Conservation (phyloP, 2,888 invertebrate species). For the Blastobasis adustella region DNA sequence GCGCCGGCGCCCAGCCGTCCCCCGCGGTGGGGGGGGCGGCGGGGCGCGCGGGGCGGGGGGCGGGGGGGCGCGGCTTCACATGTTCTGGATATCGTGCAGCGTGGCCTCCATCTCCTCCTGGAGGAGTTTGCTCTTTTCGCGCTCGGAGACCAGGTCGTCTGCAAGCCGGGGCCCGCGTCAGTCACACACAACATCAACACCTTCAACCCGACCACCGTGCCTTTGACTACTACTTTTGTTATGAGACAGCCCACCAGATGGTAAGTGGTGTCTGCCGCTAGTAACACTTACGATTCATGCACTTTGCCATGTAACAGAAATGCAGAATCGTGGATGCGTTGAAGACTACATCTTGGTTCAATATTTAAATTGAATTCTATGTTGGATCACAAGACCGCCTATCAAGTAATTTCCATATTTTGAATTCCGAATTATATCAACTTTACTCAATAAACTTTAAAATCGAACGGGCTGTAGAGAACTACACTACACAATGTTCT, state of each 20-base stretch:
- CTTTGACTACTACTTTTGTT: too few species aligned
- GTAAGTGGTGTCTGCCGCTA: too few species aligned
- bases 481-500: not conserved
- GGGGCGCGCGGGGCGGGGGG: slow-evolving; percentile 29
- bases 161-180: slow-evolving; percentile 74
- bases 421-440: too few species aligned
- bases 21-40: slow-evolving; percentile 17
- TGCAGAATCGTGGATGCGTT: too few species aligned
- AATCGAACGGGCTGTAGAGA: too few species aligned
- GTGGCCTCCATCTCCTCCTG: slow-evolving; percentile 99
- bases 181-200: slow-evolving; percentile 54
- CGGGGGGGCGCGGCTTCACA: slow-evolving; percentile 79
- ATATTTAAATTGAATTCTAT: not conserved
- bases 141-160: slow-evolving; percentile 97
- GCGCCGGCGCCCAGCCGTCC: too few species aligned
- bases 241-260: too few species aligned
- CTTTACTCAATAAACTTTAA: too few species aligned
- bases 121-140: slow-evolving; percentile 96
- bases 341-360: not conserved
- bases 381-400: too few species aligned
- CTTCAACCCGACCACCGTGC: slow-evolving; percentile 23
- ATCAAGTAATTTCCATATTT: too few species aligned
- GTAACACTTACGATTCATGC: too few species aligned
- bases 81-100: slow-evolving; percentile 99
- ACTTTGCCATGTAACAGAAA: too few species aligned